Evolutionary conservation across 2,797 vertebrate species (phyloP).

Genomic region (Thalassophryne amazonica): DNA sequence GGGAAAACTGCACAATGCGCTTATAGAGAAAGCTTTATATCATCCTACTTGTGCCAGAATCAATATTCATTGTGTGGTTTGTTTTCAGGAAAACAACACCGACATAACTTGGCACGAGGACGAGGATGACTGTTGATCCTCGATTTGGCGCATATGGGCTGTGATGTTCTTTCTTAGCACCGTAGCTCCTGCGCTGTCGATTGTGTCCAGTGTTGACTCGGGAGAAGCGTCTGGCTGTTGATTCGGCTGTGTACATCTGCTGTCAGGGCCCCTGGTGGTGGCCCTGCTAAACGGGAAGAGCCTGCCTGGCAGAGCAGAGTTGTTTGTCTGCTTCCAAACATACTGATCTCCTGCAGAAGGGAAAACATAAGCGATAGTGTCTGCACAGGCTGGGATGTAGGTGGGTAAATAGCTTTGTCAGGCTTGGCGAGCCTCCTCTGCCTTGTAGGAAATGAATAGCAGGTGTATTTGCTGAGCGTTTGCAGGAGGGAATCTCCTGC

Average conservation of each 20-base stretch:
- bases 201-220: slow-evolving; percentile 68
- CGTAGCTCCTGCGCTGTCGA: slow-evolving; percentile 51
- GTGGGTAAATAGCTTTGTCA: slow-evolving; percentile 79
- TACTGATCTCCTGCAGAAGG: slow-evolving; percentile 81
- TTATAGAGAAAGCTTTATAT: too few species aligned
- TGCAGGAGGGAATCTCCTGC: slow-evolving; percentile 66
- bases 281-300: slow-evolving; percentile 65
- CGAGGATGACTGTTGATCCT: slow-evolving; percentile 31
- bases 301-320: slow-evolving; percentile 60
- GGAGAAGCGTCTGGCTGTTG: slow-evolving; percentile 56
- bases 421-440: slow-evolving; percentile 64
- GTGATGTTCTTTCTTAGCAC: slow-evolving; percentile 40
- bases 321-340: slow-evolving; percentile 81
- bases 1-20: too few species aligned
- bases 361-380: slow-evolving; percentile 77
- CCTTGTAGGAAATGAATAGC: slow-evolving; percentile 75
- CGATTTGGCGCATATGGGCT: slow-evolving; percentile 40
- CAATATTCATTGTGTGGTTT: slow-evolving; percentile 21
- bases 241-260: slow-evolving; percentile 69
- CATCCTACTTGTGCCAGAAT: slow-evolving; percentile 10
- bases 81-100: slow-evolving; percentile 20
- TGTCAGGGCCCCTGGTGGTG: slow-evolving; percentile 67
- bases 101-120: slow-evolving; percentile 19
- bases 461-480: slow-evolving; percentile 73
- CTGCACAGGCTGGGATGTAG: slow-evolving; percentile 54